Percentiles rank a stretch among this genome's conserved stretches.
Conservation (phyloP, 1,140 invertebrate species). For the Diuraphis noxia region DNA sequence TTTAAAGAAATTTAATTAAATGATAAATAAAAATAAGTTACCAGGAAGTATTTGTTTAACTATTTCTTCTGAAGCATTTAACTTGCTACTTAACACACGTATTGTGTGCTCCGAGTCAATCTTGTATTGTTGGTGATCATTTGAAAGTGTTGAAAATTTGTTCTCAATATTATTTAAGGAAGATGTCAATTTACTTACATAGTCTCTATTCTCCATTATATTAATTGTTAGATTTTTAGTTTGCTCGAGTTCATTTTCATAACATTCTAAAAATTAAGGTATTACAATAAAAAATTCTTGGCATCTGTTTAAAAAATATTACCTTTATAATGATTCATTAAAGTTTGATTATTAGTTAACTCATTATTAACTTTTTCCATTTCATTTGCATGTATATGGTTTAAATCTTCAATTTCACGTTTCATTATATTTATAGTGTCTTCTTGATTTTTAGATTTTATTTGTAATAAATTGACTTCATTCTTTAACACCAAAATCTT, state of each 20-base stretch:
- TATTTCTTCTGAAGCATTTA: slow-evolving; percentile 45
- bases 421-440: slow-evolving; percentile 15
- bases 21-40: background rate
- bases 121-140: slow-evolving; percentile 30
- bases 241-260: slow-evolving; percentile 31
- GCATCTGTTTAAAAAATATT: background rate
- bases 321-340: slow-evolving; percentile 48
- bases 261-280: slow-evolving; percentile 21
- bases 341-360: background rate
- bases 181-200: background rate
- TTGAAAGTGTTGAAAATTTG: background rate
- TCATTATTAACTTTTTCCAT: slow-evolving; percentile 25
- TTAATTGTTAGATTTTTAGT: background rate
- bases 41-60: slow-evolving; percentile 46
- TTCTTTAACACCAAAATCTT: slow-evolving; percentile 31
- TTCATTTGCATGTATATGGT: background rate
- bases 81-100: background rate
- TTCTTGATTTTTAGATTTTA: slow-evolving; percentile 42
- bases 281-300: background rate
- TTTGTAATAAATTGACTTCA: slow-evolving; percentile 43
- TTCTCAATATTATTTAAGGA: slow-evolving; percentile 9
- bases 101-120: background rate
- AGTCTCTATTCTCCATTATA: slow-evolving; percentile 27
- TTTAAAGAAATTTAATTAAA: background rate
- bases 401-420: slow-evolving; percentile 35